Evolutionary conservation across 1,140 invertebrate genomes (phyloP).

Genomic region (Zeugodacus cucurbitae): DNA sequence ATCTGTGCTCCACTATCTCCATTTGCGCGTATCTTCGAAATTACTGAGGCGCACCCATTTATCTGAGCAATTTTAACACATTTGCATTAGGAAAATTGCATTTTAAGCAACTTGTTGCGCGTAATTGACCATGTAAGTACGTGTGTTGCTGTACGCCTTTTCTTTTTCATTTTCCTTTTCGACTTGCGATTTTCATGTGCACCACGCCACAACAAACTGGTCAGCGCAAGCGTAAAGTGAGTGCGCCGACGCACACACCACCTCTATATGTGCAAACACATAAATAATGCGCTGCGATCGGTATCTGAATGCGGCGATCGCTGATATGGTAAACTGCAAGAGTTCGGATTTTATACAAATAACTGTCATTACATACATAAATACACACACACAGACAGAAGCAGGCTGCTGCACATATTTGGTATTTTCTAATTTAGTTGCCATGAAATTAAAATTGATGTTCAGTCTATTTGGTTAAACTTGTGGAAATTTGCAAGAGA

Average conservation of each 20-base stretch:
- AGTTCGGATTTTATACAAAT: background rate
- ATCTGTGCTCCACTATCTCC: background rate
- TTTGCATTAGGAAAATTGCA: conserved; percentile 11
- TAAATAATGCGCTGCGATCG: background rate
- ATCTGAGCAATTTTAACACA: conserved; percentile 23
- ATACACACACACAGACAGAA: background rate
- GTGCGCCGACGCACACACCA: background rate
- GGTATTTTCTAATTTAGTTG: conserved; percentile 23
- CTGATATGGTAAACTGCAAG: background rate
- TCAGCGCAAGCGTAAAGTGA: background rate
- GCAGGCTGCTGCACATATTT: background rate
- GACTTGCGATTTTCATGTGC: background rate
- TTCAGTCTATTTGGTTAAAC: background rate
- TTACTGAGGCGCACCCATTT: conserved; percentile 10
- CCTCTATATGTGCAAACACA: background rate
- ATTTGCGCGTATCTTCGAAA: background rate
- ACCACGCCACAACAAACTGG: background rate
- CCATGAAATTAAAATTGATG: conserved; percentile 5
- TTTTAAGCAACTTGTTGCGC: background rate
- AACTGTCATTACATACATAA: background rate
- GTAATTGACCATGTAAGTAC: conserved; percentile 23
- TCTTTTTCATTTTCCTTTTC: no score
- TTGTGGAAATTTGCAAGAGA: background rate
- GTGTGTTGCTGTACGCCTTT: background rate
- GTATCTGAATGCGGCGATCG: background rate